Evolutionary conservation across 1,140 invertebrate genomes (phyloP).

Genomic region (Drosophila pandora): DNA sequence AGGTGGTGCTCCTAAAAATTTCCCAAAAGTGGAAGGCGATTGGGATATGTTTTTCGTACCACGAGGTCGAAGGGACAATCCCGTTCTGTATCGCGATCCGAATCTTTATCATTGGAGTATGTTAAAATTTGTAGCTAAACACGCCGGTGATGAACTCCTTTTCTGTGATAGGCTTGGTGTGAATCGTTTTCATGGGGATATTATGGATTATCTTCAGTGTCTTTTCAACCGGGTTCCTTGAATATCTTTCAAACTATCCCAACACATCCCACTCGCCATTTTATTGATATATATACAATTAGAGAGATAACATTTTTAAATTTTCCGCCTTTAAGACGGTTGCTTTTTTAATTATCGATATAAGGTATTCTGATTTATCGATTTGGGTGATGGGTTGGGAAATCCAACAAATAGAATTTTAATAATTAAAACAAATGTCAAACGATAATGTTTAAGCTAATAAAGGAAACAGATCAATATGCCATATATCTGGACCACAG

Average conservation of each 20-base stretch:
- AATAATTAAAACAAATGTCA: background rate
- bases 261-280: too few relatives aligned
- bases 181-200: too few relatives aligned
- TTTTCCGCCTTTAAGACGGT: too few relatives aligned
- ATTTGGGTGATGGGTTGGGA: too few relatives aligned
- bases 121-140: constrained; percentile 18
- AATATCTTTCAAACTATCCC: too few relatives aligned
- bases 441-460: constrained; percentile 48
- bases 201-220: too few relatives aligned
- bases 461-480: constrained; percentile 10
- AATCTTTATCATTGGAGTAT: background rate
- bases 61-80: constrained; percentile 8
- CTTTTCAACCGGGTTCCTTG: too few relatives aligned
- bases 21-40: background rate
- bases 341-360: background rate
- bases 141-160: constrained; percentile 12
- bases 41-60: constrained; percentile 28
- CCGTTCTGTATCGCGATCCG: background rate
- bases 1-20: constrained; percentile 26
- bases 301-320: too few relatives aligned
- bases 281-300: too few relatives aligned
- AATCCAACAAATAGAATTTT: background rate
- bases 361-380: background rate
- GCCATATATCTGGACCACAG: constrained; percentile 63
- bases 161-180: constrained; percentile 9